Conservation (phyloP, 2,113 vertebrate species). For the Leptobrachium leishanense region DNA sequence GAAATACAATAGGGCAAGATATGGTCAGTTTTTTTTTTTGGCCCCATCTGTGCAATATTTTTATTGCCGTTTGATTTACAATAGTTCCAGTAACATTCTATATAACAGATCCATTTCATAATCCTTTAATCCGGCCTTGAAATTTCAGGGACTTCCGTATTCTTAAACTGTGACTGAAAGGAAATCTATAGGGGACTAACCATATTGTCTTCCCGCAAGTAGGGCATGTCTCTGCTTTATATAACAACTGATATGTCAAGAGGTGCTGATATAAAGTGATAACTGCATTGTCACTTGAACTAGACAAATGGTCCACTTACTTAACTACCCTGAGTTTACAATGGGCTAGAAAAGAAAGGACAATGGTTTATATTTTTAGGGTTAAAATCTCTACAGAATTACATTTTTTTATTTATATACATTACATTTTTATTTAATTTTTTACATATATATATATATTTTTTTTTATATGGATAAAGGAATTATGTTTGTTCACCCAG, state of each 20-base stretch:
- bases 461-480: too few species aligned
- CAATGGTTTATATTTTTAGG: too few species aligned
- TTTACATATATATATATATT: too few species aligned
- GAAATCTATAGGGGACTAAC: slow-evolving; percentile 58
- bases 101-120: slow-evolving; percentile 54
- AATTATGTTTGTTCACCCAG: too few species aligned
- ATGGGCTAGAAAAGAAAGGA: background rate
- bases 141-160: slow-evolving; percentile 50
- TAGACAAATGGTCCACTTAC: slow-evolving; percentile 11
- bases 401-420: too few species aligned
- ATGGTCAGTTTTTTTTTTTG: slow-evolving; percentile 87
- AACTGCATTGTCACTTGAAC: slow-evolving; percentile 51
- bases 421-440: too few species aligned
- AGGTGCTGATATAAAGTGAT: slow-evolving; percentile 54
- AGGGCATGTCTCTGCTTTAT: slow-evolving; percentile 54
- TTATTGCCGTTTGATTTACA: slow-evolving; percentile 69
- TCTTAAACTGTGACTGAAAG: slow-evolving; percentile 55
- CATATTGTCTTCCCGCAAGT: slow-evolving; percentile 60
- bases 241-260: slow-evolving; percentile 55
- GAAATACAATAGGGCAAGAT: slow-evolving; percentile 92
- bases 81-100: slow-evolving; percentile 50
- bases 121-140: slow-evolving; percentile 53
- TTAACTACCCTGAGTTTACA: background rate
- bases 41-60: slow-evolving; percentile 90
- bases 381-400: too few species aligned